These are phyloP conservation scores for Motacilla tschutschensis DNA, from an alignment of 2,113 vertebrate genomes.

Conservation along the genomic window DNA sequence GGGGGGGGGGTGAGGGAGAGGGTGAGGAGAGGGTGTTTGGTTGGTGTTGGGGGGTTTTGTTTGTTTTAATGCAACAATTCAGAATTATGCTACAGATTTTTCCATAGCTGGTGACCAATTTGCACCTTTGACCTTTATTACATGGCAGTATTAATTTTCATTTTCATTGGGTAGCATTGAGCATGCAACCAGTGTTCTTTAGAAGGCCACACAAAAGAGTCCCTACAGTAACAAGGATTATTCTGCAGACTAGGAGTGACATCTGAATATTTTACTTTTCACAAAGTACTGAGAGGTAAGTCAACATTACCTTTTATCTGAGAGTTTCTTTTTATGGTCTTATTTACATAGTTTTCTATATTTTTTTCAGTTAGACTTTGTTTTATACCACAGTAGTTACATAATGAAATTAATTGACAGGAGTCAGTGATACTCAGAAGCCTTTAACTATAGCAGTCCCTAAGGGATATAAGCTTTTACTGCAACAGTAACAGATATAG, in stretches of 20 bases:
- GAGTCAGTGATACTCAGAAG: not conserved
- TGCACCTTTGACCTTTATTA: not conserved
- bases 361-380: not conserved
- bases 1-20: too few species aligned
- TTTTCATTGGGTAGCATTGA: not conserved
- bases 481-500: not conserved
- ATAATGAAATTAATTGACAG: not conserved
- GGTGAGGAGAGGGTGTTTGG: rapidly evolving
- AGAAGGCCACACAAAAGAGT: not conserved
- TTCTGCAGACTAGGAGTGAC: not conserved
- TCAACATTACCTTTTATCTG: not conserved
- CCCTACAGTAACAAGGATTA: not conserved
- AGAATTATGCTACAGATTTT: not conserved
- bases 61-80: not conserved
- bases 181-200: not conserved
- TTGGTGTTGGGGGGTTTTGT: not conserved
- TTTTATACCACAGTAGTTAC: not conserved
- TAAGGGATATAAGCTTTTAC: not conserved
- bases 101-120: not conserved
- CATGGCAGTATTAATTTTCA: not conserved
- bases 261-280: not conserved
- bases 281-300: not conserved
- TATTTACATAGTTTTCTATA: not conserved
- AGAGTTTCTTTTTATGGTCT: not conserved
- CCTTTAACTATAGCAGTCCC: not conserved